Conservation (phyloP, 1,140 invertebrate species). For the Harlomillsia oculata region DNA sequence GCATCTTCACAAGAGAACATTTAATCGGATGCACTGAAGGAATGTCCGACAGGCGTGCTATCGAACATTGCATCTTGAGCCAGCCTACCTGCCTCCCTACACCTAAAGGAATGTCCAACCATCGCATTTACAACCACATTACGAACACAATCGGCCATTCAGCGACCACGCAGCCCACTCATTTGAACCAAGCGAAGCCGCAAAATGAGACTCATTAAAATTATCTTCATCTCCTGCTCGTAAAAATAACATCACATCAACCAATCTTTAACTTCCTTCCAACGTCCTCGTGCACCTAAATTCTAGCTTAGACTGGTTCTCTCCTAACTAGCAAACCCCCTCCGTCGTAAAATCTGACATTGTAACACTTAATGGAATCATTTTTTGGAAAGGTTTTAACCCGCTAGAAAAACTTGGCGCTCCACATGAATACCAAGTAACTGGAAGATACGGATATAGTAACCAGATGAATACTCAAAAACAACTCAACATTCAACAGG, state of each 20-base stretch:
- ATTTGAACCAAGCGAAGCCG: slow-evolving; percentile 14
- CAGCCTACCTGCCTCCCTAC: no score
- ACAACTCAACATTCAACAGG: slow-evolving; percentile 13
- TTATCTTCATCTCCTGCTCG: slow-evolving; percentile 11
- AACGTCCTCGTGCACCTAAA: no score
- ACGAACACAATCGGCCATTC: no score
- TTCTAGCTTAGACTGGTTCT: slow-evolving; percentile 6
- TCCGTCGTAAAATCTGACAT: slow-evolving; percentile 15
- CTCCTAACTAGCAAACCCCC: no score
- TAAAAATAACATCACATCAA: slow-evolving; percentile 13
- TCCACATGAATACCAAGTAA: slow-evolving; percentile 6
- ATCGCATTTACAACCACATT: no score
- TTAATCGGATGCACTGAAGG: no score
- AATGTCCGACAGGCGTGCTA: no score
- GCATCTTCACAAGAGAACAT: no score
- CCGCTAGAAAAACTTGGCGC: slow-evolving; percentile 11
- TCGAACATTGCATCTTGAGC: no score
- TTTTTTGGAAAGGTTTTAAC: slow-evolving; percentile 10
- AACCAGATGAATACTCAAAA: background rate
- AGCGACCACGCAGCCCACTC: no score
- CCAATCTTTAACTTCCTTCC: no score
- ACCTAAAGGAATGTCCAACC: no score
- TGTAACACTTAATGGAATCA: slow-evolving; percentile 14
- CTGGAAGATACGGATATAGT: background rate
- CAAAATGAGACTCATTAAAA: slow-evolving; percentile 16